These are phyloP conservation scores for Brevimyrus niger DNA, from an alignment of 2,113 vertebrate species.

Conservation along the genomic window DNA sequence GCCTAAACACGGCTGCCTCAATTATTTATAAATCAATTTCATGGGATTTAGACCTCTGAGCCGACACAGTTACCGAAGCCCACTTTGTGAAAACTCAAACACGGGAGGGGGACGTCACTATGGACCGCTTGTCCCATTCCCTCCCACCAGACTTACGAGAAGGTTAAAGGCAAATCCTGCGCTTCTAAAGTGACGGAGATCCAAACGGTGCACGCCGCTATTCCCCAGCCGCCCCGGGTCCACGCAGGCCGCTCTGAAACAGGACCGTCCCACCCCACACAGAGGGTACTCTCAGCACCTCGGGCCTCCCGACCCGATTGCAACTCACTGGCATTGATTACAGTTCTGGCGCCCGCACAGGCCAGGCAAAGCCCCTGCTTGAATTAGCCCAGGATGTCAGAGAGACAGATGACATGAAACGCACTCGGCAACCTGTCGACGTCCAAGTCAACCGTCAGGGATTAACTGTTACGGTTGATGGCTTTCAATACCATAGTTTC, in stretches of 20 bases:
- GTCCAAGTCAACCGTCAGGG: not conserved
- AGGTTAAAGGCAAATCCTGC: not conserved
- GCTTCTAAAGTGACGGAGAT: not conserved
- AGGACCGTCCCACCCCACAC: not conserved
- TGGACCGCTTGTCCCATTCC: not conserved
- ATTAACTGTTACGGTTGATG: not conserved
- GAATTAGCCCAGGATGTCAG: not conserved
- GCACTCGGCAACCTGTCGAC: not conserved
- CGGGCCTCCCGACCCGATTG: not conserved
- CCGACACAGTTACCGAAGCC: too few relatives aligned
- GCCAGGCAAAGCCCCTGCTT: not conserved
- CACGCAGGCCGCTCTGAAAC: not conserved
- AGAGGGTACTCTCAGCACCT: not conserved
- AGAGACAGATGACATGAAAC: not conserved
- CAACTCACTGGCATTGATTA: not conserved
- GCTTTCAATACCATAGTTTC: not conserved
- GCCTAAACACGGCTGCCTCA: constrained; percentile 24
- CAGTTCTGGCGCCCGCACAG: not conserved
- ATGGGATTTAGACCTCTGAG: constrained; percentile 2
- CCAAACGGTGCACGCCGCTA: not conserved
- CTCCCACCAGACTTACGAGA: not conserved
- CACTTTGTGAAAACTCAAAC: not conserved
- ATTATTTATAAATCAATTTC: constrained; percentile 33
- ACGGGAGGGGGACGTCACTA: not conserved
- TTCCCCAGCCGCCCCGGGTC: not conserved